Evolutionary conservation across 2,113 vertebrate species (phyloP), one percentile per base, ranked within the genome.

Genomic region (Mormyrus iriodes): DNA sequence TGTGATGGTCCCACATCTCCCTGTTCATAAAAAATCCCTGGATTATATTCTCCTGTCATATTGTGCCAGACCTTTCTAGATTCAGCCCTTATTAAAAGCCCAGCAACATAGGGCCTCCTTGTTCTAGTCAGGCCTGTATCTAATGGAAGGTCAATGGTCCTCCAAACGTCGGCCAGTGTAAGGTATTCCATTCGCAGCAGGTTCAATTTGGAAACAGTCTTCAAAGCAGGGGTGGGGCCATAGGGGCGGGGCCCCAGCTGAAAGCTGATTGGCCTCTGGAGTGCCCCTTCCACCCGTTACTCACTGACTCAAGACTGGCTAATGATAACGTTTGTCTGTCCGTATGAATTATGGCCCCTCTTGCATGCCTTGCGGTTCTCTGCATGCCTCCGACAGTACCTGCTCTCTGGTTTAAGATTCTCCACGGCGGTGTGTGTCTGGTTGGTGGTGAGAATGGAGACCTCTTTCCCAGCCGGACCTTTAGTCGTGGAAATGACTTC

Each of bases 341-440:
- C 61, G 15, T 87, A 31, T 69, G 61, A 69, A 13, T 69, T 3
- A 31, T 69, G 61, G 9, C 61, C 61, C 31, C 52, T 1, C 55
- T 21, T 9, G 1, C 12, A 31, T 19, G 27, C 2, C 13, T 35
- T 39, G 19, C 1, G 35, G 7, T 53, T n/a, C 73, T 31, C 9
- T 31, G 44, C n/a, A 2, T 55, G 55, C 58, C 24, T 61, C 9
- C 15, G 10, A 42, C 53, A 89, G 93, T 96, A 99, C 98, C 97
- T 99, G 95, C 97, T 98, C 91, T 99, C 96, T 89, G 98, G 97
- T 92, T 96, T 97, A 82, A 99, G 95, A 93, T 99, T 99, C 96
- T 99, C 98, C 92, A 99, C 97, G 0, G 97, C 95, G 8, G 97
- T 97, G 93, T 98, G 97, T 0, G 98, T 99, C 95, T 98, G 97